Evolutionary conservation across 1,140 invertebrate genomes (phyloP), one percentile per base, ranked within the genome.

Genomic region (Maniola jurtina): DNA sequence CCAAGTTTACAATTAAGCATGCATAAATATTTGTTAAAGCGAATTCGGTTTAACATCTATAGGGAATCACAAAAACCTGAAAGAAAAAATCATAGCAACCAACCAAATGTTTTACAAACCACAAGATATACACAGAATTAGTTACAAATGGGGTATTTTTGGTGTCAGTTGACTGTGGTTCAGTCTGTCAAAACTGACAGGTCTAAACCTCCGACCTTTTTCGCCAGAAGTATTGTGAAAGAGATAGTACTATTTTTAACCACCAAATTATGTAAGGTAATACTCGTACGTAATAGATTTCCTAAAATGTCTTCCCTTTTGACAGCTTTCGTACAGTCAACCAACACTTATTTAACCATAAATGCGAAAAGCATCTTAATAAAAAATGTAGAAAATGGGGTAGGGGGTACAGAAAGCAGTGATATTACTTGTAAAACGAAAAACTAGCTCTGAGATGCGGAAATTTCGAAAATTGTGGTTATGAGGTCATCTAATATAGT

Each of bases 21-120:
- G 66, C 66, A 63, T 15, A 42, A 25, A 25, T 5, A 68, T 63
- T 58, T 47, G 45, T 62, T 54, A 40, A 63, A 59, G 61, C 66
- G 55, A 58, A 62, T 58, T 48, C 52, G 10, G 14, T 58, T 56
- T 40, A 38, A 55, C 25, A 40, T 16, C 15, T 38, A 15, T 40
- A 33, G 36, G 56, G 56, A 40, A 15, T 40, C 54, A 63, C 42
- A 58, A 35, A 61, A 45, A 34, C 33, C 56, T 36, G 54, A 8
- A n/a, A 34, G 40, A 68, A 34, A 58, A 57, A 61, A 61, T 48
- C 15, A 38, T 50, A 67, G 45, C 45, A 14, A 48, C 45, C 8
- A 6, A 15, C 13, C 14, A 48, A 48, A 48, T 25, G 13, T 48
- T 11, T 48, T 48, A 48, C 14, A n/a, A 48, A 48, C 38, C 7